Percentiles rank a stretch among this genome's conserved stretches.
Evolutionary conservation across 2,113 vertebrate species (phyloP).

Genomic region (Junco hyemalis): DNA sequence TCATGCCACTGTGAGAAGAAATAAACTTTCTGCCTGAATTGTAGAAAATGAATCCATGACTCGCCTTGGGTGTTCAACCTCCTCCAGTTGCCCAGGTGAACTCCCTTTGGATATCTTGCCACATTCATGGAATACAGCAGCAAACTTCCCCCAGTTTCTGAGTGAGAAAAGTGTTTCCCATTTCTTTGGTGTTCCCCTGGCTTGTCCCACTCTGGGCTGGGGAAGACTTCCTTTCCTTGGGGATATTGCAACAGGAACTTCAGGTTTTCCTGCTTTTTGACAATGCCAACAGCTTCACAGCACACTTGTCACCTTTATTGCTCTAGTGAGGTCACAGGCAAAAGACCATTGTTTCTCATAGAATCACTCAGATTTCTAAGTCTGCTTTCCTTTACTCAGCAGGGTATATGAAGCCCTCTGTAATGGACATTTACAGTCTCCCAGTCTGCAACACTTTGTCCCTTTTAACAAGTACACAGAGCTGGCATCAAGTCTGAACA

Average conservation of each 20-base stretch:
- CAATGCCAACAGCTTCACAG: neutral
- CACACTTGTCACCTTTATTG: neutral
- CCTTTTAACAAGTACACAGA: neutral
- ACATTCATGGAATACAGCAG: fast-evolving
- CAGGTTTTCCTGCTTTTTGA: neutral
- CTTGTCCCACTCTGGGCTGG: neutral
- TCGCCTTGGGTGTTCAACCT: neutral
- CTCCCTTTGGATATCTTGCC: neutral
- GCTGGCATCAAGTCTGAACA: neutral
- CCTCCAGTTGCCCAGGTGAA: neutral
- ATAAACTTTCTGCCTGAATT: neutral
- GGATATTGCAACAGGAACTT: neutral
- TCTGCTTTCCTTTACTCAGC: neutral
- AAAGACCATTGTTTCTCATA: neutral
- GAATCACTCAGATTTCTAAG: neutral
- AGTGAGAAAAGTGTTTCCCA: fast-evolving
- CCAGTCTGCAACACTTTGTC: neutral
- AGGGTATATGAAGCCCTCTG: neutral
- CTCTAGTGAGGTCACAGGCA: neutral
- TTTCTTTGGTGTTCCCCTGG: neutral
- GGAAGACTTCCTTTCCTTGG: neutral
- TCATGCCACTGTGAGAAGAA: neutral
- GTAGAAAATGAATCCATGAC: neutral
- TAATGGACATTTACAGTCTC: neutral
- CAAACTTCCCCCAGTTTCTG: neutral